Evolutionary conservation across 2,113 vertebrate genomes (phyloP), one percentile per base, ranked within the genome.

Genomic region (Argyrosomus japonicus): DNA sequence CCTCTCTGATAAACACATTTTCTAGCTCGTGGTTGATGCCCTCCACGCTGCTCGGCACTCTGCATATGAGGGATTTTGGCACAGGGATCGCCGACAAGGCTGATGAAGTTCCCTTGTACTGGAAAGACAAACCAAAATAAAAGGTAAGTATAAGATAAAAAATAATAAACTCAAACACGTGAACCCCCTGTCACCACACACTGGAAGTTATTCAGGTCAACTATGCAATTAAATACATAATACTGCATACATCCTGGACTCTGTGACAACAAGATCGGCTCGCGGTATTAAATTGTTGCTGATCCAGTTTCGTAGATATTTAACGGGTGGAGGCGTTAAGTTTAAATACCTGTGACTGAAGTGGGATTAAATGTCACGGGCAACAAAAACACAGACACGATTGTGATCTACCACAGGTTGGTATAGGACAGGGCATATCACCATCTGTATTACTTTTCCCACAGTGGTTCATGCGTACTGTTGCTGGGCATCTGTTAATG

Each of bases 1-100:
- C 95, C 61, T 98, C 96, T 89, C 96, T 96, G 94, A 99, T 97
- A 89, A 99, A 99, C 51, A 98, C 97, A 88, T 96, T 99, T 88
- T 99, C 98, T 82, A 99, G 92, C 92, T 99, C 98, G 0, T 97
- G 97, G 90, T 97, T 99, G 94, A 99, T 97, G 89, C 97, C 97
- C 93, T 99, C 98, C 79, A 97, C 96, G 68, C 95, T 97, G 95
- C 97, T 98, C 64, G 97, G 95, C 84, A 97, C 96, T 90, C 97
- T 95, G 88, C 95, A 97, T 89, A 96, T 94, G 69, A 96, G 78
- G 62, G 97, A 95, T 92, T 97, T 98, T 92, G 97, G 96, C 94
- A 96, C 93, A 36, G 96, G 95, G 87, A 95, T 93, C 74, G 93
- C 94, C 80, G 96, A 95, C 83, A 95, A 84, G 64, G 96, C 95